These are phyloP conservation scores for Poecilus cupreus DNA, from an alignment of 2,888 invertebrate species.

Conservation along the genomic window DNA sequence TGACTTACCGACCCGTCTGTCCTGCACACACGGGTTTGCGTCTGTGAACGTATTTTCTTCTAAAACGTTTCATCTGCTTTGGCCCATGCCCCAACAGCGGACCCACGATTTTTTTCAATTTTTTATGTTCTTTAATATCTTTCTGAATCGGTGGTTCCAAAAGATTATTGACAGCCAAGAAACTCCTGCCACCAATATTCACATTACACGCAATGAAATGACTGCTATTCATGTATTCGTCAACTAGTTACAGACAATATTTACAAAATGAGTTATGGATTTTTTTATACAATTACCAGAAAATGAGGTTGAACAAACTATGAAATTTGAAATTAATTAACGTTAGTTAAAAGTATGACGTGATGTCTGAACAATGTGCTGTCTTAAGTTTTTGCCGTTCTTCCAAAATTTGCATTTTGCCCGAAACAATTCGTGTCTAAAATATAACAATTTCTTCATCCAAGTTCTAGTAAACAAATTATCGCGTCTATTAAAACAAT, in stretches of 20 bases:
- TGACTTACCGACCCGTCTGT: constrained; percentile 42
- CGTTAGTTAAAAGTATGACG: too few relatives aligned
- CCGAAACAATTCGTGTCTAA: neutral
- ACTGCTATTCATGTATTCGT: too few relatives aligned
- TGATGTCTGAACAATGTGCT: too few relatives aligned
- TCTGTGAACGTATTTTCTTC: constrained; percentile 34
- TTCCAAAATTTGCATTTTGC: neutral
- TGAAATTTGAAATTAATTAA: too few relatives aligned
- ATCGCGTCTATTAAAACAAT: constrained; percentile 30
- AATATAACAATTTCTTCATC: constrained; percentile 1
- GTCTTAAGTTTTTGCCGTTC: too few relatives aligned
- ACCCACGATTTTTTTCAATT: constrained; percentile 40
- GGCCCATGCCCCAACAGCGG: neutral
- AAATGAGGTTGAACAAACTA: too few relatives aligned
- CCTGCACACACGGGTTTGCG: neutral
- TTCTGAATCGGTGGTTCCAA: constrained; percentile 18
- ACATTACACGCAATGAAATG: too few relatives aligned
- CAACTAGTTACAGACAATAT: too few relatives aligned
- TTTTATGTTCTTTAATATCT: constrained; percentile 48
- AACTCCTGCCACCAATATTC: neutral
- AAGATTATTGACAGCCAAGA: neutral
- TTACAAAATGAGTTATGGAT: too few relatives aligned
- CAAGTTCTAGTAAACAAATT: neutral
- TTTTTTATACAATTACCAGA: too few relatives aligned
- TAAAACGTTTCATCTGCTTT: constrained; percentile 38